Base-by-base conservation (phyloP, 2,113 vertebrate species). In the Pungitius pungitius region DNA sequence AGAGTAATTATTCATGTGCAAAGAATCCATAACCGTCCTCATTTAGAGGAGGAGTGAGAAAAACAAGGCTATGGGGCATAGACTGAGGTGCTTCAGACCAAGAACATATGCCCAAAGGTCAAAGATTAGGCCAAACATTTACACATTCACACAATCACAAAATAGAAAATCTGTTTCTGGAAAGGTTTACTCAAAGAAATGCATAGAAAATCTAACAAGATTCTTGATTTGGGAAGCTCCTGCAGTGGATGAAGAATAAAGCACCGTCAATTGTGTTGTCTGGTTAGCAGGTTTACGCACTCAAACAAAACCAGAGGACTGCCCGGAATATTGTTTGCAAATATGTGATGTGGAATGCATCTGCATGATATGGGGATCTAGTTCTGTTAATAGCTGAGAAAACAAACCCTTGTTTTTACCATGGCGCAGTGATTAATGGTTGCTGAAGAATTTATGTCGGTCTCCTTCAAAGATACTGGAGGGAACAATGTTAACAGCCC, bases 401-500 rank as follows among this genome's bases (percentile, higher is more conserved):
- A 72, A 74, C 39, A 73, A 33, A 13, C 37, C 17, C 18, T 69
- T 69, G 51, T 62, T 73, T 60, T 59, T 18, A 43, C 24, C 1
- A 3, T 24, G 13, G 40, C 12, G 43, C 55, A 11, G 22, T 40
- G 39, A 68, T 59, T 35, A 51, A 20, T 68, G 55, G 69, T 57
- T 51, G 33, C 18, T 27, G n/a, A 69, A 61, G 35, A 75, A 77
- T 76, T 27, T 58, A 45, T 59, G 58, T 64, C 35, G 7, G 52
- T 66, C 43, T 77, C 54, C 27, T 61, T 42, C 11, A 49, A 65
- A 87, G 73, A 83, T 78, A 83, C 77, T 58, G 47, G 52, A 12
- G 58, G 39, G 64, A 67, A 40, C 60, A n/a, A 54, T 82, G 77
- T 76, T 84, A 72, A 73, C 73, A 57, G 6, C 74, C 43, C 71